Conservation (phyloP, 2,797 vertebrate genomes). For the Podargus strigoides region DNA sequence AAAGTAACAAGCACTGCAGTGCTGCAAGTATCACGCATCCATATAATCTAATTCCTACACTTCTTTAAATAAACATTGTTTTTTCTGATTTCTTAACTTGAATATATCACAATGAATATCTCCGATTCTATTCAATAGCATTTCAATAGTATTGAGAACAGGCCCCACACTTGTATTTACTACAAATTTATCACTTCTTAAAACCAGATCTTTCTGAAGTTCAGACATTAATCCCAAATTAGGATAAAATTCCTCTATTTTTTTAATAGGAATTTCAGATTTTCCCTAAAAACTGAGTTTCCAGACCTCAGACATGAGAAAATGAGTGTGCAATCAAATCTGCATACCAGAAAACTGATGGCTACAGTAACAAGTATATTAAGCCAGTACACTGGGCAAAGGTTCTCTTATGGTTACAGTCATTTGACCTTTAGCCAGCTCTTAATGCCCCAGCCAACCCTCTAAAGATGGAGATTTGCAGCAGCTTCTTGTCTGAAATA, state of each 20-base stretch:
- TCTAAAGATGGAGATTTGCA: slow-evolving; percentile 65
- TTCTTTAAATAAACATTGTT: not conserved
- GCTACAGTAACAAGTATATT: slow-evolving; percentile 56
- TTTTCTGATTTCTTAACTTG: not conserved
- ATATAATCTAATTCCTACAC: not conserved
- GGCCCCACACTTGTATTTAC: not conserved
- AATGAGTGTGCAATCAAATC: slow-evolving; percentile 21
- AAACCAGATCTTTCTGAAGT: not conserved
- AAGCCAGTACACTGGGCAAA: slow-evolving; percentile 55
- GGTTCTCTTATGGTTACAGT: slow-evolving; percentile 51
- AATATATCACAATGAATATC: not conserved
- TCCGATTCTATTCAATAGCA: not conserved
- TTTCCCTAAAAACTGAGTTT: not conserved
- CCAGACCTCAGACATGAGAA: not conserved
- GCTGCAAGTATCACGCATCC: not conserved
- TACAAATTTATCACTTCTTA: not conserved
- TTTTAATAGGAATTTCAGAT: not conserved
- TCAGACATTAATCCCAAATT: not conserved
- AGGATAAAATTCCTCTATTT: not conserved
- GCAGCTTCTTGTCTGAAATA: slow-evolving; percentile 62
- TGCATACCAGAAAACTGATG: slow-evolving; percentile 31
- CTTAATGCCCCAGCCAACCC: slow-evolving; percentile 61
- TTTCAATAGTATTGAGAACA: not conserved
- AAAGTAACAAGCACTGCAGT: not conserved
- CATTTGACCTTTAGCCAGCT: slow-evolving; percentile 66